phyloP scores from a whole-genome alignment of 1,140 invertebrate species.

The Pygmarrhopalites habei region DNA sequence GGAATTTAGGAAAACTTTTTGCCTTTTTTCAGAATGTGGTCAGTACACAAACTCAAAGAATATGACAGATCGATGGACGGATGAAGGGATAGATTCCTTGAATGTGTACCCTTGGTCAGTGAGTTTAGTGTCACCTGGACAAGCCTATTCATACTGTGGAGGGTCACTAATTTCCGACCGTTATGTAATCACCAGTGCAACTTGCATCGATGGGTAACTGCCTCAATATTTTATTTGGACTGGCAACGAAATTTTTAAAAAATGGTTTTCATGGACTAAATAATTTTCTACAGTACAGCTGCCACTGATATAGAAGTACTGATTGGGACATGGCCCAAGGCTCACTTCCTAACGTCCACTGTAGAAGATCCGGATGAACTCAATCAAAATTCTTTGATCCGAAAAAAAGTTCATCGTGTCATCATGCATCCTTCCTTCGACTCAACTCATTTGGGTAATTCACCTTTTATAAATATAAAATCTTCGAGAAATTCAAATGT shows the following conservation, averaged over 20 bases:
- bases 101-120: conserved; percentile 31
- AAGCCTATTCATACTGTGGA: conserved; percentile 22
- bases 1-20: not conserved
- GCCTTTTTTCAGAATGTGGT: conserved; percentile 21
- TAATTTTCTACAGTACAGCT: conserved; percentile 15
- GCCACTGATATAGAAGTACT: conserved; percentile 24
- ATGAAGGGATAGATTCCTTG: conserved; percentile 9
- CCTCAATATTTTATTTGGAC: no score
- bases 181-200: conserved; percentile 22
- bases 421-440: conserved; percentile 31
- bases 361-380: conserved; percentile 12
- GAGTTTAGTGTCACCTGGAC: conserved; percentile 26
- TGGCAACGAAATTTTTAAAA: no score
- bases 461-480: no score
- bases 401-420: conserved; percentile 32
- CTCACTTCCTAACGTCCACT: conserved; percentile 13
- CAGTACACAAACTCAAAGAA: conserved; percentile 1
- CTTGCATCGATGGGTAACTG: conserved; percentile 28
- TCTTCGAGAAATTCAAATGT: no score
- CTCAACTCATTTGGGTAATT: conserved; percentile 20
- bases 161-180: conserved; percentile 25
- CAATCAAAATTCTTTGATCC: not conserved
- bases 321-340: conserved; percentile 33
- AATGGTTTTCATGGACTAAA: not conserved
- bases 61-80: conserved; percentile 12